Evolutionary conservation across 2,113 vertebrate species (phyloP).

Genomic region (Hyperoodon ampullatus): DNA sequence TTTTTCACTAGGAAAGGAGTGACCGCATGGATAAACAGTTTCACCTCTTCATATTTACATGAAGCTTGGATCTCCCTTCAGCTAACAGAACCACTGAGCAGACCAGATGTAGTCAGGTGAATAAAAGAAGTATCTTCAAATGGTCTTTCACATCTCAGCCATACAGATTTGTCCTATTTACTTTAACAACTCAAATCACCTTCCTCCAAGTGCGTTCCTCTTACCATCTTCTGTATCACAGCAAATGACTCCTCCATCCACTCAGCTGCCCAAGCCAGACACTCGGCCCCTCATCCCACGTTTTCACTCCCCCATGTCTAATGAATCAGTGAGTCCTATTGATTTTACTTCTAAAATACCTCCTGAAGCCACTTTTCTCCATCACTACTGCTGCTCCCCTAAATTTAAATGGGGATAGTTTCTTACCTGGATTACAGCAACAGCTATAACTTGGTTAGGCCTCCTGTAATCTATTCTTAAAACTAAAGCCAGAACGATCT

Average conservation of each 20-base stretch:
- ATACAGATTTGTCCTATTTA: background rate
- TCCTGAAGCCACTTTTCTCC: background rate
- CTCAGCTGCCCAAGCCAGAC: background rate
- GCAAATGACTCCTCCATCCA: background rate
- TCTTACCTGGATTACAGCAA: background rate
- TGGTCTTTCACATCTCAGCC: background rate
- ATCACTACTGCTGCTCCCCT: background rate
- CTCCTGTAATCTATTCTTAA: background rate
- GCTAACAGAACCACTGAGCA: background rate
- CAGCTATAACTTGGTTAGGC: background rate
- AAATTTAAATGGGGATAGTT: background rate
- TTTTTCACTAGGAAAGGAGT: slow-evolving; percentile 8
- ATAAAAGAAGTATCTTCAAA: background rate
- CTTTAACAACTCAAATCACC: background rate
- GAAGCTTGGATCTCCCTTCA: background rate
- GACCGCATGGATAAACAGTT: background rate
- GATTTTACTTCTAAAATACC: background rate
- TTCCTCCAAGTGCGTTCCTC: background rate
- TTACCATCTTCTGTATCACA: background rate
- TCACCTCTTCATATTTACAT: background rate
- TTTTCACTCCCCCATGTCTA: background rate
- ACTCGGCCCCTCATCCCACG: background rate
- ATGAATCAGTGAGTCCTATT: background rate
- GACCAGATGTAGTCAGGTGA: background rate
- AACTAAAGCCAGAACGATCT: background rate